Percentiles rank a stretch among this genome's conserved stretches.
Conservation (phyloP, 1,140 invertebrate species). For the Pollicipes pollicipes region DNA sequence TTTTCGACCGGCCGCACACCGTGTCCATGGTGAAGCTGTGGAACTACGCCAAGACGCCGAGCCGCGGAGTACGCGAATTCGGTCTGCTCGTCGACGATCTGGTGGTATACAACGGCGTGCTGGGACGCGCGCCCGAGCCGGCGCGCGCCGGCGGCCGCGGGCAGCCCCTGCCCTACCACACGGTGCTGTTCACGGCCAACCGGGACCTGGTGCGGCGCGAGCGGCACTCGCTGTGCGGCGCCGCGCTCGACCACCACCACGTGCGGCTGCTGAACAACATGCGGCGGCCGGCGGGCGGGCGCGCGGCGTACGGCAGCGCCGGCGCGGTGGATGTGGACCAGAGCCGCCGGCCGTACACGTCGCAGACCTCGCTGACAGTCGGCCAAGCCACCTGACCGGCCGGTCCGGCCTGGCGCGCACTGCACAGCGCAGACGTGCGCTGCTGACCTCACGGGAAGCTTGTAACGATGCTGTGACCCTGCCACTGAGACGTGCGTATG, state of each 20-base stretch:
- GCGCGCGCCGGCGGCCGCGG: slow-evolving; percentile 25
- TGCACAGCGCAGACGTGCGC: no score
- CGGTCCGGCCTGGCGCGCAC: no score
- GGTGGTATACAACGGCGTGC: slow-evolving; percentile 49
- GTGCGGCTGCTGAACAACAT: not conserved
- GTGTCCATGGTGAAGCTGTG: slow-evolving; percentile 59
- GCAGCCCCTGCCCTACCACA: slow-evolving; percentile 27
- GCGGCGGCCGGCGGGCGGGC: no score
- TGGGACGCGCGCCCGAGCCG: slow-evolving; percentile 31
- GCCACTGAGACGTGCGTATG: no score
- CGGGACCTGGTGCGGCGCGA: slow-evolving; percentile 22
- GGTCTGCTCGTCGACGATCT: slow-evolving; percentile 56
- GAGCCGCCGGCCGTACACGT: not conserved
- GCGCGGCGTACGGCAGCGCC: no score
- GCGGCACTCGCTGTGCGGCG: slow-evolving; percentile 5
- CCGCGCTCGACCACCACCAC: not conserved
- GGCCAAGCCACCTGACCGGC: no score
- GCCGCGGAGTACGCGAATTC: slow-evolving; percentile 60
- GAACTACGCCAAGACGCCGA: slow-evolving; percentile 65
- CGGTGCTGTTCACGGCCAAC: slow-evolving; percentile 32
- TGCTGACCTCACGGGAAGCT: no score
- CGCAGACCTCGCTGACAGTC: not conserved
- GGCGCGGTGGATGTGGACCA: not conserved
- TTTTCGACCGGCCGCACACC: slow-evolving; percentile 52
- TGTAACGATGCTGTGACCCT: no score